These are phyloP conservation scores for Cossypha caffra DNA, from an alignment of 2,797 vertebrate species.

Conservation along the genomic window DNA sequence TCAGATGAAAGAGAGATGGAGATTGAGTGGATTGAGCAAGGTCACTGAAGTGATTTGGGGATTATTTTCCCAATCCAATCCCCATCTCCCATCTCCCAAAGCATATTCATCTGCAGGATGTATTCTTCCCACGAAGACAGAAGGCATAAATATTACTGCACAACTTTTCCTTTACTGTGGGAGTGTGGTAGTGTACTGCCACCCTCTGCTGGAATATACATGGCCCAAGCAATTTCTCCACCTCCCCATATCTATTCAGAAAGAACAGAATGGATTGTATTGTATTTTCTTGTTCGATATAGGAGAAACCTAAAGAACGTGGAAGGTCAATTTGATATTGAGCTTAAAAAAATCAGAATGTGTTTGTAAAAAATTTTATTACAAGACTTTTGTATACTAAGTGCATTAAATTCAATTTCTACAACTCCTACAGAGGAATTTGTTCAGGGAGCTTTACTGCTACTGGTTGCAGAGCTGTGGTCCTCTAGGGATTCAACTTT, in stretches of 20 bases:
- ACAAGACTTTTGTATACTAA: not conserved
- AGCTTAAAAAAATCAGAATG: not conserved
- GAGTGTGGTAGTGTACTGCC: slow-evolving; percentile 16
- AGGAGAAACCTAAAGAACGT: not conserved
- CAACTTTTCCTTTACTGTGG: not conserved
- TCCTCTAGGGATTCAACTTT: not conserved
- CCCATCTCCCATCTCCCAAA: not conserved
- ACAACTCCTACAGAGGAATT: not conserved
- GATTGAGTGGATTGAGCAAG: not conserved
- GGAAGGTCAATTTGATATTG: not conserved
- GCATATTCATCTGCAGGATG: not conserved
- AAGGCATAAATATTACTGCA: not conserved
- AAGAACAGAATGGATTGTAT: not conserved
- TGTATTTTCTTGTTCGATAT: not conserved
- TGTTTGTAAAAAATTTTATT: not conserved
- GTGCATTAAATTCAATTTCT: not conserved
- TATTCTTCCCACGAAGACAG: not conserved
- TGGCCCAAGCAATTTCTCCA: not conserved
- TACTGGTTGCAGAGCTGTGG: not conserved
- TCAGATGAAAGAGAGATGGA: not conserved
- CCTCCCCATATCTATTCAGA: not conserved
- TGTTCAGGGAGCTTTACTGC: not conserved
- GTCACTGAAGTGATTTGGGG: not conserved
- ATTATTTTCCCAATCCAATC: not conserved
- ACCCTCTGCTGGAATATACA: slow-evolving; percentile 42